phyloP scores from a whole-genome alignment of 2,888 invertebrate genomes.

The Platynereis dumerilii region DNA sequence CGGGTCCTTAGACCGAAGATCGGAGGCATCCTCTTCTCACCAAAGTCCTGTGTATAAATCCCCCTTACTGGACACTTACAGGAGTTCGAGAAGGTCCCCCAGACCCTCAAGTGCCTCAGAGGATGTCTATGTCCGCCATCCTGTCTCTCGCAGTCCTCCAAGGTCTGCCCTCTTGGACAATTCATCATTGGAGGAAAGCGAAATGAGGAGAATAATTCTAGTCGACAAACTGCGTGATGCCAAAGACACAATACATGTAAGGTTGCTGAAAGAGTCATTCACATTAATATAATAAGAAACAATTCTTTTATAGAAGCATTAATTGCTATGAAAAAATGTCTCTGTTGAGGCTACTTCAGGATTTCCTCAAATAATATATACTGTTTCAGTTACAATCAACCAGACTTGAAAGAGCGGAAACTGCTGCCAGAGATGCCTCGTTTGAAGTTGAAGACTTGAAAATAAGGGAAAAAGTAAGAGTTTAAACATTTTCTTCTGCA shows the following conservation, averaged over 20 bases:
- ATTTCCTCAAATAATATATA: too few species aligned
- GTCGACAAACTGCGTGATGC: constrained; percentile 57
- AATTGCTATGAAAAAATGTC: too few species aligned
- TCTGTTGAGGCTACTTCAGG: too few species aligned
- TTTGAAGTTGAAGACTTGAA: not conserved
- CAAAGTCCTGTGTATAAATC: too few species aligned
- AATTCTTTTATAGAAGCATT: too few species aligned
- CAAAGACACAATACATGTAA: constrained; percentile 54
- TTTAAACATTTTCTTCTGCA: too few species aligned
- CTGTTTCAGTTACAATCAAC: constrained; percentile 3
- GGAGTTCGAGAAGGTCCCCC: constrained; percentile 10
- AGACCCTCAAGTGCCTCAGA: not conserved
- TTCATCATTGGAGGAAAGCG: constrained; percentile 51
- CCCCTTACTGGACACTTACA: not conserved
- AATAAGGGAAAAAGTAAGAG: not conserved
- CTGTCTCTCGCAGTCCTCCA: not conserved
- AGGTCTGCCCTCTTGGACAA: not conserved
- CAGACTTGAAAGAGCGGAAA: not conserved
- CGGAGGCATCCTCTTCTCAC: too few species aligned
- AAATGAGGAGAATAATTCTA: constrained; percentile 50
- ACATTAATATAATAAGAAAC: too few species aligned
- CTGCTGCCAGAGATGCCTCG: not conserved
- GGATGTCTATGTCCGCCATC: constrained; percentile 11
- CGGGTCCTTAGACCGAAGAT: too few species aligned
- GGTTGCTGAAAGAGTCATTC: too few species aligned